phyloP scores from a whole-genome alignment of 2,797 vertebrate species.

The Phataginus tetradactyla region DNA sequence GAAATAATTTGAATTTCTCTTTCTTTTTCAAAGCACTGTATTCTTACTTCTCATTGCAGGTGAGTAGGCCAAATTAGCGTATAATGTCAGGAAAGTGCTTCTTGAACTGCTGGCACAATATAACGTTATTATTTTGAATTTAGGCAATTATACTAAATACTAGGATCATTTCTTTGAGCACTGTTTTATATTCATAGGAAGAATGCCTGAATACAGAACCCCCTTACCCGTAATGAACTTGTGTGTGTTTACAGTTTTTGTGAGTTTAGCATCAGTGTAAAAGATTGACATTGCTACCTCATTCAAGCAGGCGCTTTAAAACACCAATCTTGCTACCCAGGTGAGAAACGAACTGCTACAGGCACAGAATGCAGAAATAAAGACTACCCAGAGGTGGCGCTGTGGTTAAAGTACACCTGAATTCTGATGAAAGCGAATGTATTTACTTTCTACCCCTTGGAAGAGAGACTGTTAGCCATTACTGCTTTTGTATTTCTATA shows the following conservation, averaged over 20 bases:
- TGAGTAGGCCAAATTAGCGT: background rate
- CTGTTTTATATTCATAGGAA: constrained; percentile 32
- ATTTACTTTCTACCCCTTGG: constrained; percentile 58
- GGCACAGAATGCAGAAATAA: constrained; percentile 84
- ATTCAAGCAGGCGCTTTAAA: background rate
- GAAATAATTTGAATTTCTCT: constrained; percentile 22
- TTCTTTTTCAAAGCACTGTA: constrained; percentile 1
- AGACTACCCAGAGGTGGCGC: constrained; percentile 94
- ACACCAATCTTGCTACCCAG: background rate
- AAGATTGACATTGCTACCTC: background rate
- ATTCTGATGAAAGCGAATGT: constrained; percentile 38
- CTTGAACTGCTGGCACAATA: background rate
- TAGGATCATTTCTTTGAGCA: background rate
- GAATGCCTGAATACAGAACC: background rate
- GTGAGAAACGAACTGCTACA: background rate
- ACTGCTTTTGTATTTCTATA: constrained; percentile 58
- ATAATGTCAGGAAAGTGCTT: background rate
- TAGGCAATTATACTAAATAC: constrained; percentile 12
- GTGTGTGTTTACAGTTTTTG: background rate
- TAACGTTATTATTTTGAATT: constrained; percentile 18
- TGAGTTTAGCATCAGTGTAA: background rate
- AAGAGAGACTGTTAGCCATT: constrained; percentile 60
- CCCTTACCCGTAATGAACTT: background rate
- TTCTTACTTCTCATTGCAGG: background rate
- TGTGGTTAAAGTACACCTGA: constrained; percentile 91